Evolutionary conservation across 2,888 invertebrate species (phyloP).

Genomic region (Syrphus vitripennis): DNA sequence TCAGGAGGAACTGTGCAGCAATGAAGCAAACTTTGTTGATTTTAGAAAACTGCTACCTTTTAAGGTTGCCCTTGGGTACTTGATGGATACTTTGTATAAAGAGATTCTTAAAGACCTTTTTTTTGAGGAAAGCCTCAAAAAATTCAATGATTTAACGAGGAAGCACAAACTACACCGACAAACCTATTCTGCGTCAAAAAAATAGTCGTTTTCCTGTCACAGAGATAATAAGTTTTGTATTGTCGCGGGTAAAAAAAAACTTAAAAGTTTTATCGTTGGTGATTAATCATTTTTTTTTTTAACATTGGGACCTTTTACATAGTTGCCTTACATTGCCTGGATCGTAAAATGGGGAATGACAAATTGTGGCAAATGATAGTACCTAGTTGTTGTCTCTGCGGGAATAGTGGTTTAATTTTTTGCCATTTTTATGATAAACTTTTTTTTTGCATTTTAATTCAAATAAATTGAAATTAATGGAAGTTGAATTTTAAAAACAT

Average conservation of each 20-base stretch:
- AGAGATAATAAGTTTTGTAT: constrained; percentile 46
- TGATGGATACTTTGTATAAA: background rate
- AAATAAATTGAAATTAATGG: background rate
- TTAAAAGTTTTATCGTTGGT: constrained; percentile 54
- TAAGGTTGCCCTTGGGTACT: background rate
- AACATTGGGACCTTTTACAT: constrained; percentile 26
- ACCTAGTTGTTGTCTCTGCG: constrained; percentile 19
- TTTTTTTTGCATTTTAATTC: constrained; percentile 28
- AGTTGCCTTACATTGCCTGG: constrained; percentile 1
- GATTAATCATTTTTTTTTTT: constrained; percentile 55
- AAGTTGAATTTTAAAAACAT: background rate
- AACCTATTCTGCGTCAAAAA: background rate
- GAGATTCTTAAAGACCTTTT: background rate
- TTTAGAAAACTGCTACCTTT: constrained; percentile 23
- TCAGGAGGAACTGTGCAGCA: constrained; percentile 15
- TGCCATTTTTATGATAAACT: constrained; percentile 15
- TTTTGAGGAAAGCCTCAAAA: background rate
- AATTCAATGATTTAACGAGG: background rate
- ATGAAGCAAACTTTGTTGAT: constrained; percentile 49
- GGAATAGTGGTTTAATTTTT: constrained; percentile 33
- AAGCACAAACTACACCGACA: background rate
- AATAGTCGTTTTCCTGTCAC: constrained; percentile 3
- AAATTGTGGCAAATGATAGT: constrained; percentile 60
- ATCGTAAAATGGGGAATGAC: constrained; percentile 47
- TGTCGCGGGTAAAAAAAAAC: background rate